Percentiles rank a stretch among this genome's conserved stretches.
These are phyloP conservation scores for Drosophila truncata DNA, from an alignment of 1,140 invertebrate genomes.

Conservation along the genomic window DNA sequence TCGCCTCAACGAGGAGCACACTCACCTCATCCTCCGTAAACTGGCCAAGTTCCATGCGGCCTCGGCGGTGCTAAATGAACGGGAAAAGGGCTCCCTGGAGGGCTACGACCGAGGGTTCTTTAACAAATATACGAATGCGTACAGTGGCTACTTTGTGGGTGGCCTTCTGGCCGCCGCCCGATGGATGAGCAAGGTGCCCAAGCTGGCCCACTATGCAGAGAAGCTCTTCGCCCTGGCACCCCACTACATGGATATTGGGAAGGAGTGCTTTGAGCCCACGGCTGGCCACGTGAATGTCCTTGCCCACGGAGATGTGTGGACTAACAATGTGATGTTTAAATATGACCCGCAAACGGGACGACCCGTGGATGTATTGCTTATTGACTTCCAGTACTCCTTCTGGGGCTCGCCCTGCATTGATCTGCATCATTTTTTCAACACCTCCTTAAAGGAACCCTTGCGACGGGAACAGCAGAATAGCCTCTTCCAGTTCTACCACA, in stretches of 20 bases:
- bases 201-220: constrained; percentile 54
- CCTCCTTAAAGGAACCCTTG: constrained; percentile 70
- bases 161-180: constrained; percentile 61
- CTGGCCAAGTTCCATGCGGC: constrained; percentile 87
- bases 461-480: constrained; percentile 59
- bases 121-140: constrained; percentile 73
- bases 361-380: constrained; percentile 85
- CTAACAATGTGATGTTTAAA: constrained; percentile 89
- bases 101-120: constrained; percentile 78
- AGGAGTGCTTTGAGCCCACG: constrained; percentile 69
- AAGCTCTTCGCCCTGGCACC: constrained; percentile 73
- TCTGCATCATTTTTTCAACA: constrained; percentile 81
- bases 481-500: constrained; percentile 73
- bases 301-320: constrained; percentile 89
- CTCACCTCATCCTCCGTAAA: constrained; percentile 86
- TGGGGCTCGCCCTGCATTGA: constrained; percentile 83
- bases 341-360: constrained; percentile 86
- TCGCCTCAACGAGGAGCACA: constrained; percentile 87
- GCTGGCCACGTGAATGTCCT: constrained; percentile 87
- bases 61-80: constrained; percentile 83
- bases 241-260: constrained; percentile 77
- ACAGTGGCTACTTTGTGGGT: constrained; percentile 75
- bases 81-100: constrained; percentile 55
- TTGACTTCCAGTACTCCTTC: constrained; percentile 83
- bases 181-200: constrained; percentile 65